These are phyloP conservation scores for Leptinotarsa texana DNA, from an alignment of 1,140 invertebrate genomes.

Conservation along the genomic window DNA sequence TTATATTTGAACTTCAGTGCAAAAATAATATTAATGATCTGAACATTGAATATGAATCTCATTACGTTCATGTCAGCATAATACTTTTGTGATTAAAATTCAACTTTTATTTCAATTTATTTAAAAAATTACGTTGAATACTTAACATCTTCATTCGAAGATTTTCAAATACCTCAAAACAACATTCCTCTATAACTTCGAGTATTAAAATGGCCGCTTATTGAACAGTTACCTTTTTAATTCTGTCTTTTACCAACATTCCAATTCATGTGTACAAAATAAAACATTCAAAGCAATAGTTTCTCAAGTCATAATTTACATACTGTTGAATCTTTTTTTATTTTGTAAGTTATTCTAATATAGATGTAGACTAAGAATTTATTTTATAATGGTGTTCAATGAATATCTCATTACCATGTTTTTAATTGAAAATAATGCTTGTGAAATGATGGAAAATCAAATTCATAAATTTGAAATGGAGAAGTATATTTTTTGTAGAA, in stretches of 20 bases:
- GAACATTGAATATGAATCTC: background rate
- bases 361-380: background rate
- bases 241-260: constrained; percentile 22
- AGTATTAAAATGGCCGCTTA: constrained; percentile 31
- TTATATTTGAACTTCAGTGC: constrained; percentile 2
- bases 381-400: background rate
- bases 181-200: constrained; percentile 33
- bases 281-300: constrained; percentile 22
- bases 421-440: too few relatives aligned
- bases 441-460: too few relatives aligned
- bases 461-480: too few relatives aligned
- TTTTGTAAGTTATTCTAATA: background rate
- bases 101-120: background rate
- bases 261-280: constrained; percentile 30
- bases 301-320: constrained; percentile 16
- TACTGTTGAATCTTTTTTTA: constrained; percentile 6
- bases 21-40: constrained; percentile 16
- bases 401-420: too few relatives aligned
- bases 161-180: constrained; percentile 34
- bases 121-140: background rate
- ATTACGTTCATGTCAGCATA: background rate
- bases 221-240: constrained; percentile 31
- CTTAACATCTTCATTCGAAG: background rate
- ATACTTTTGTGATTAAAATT: background rate
- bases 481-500: too few relatives aligned